Evolutionary conservation across 2,888 invertebrate species (phyloP), one percentile per base, ranked within the genome.

Genomic region (Emesis castigata): DNA sequence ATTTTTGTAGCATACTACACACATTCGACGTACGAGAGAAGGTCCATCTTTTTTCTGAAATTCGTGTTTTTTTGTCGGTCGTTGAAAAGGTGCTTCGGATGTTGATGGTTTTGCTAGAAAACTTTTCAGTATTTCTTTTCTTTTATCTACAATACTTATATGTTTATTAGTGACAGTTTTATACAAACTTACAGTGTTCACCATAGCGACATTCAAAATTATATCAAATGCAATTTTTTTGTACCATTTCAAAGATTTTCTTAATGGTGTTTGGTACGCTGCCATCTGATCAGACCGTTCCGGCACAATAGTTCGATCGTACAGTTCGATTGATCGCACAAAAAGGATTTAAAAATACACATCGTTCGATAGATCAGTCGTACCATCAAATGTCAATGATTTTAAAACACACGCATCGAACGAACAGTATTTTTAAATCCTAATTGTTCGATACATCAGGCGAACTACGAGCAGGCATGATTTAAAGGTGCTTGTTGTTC

Each of bases 1-100:
- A 31, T 81, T 81, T 62, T 83, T 84, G 72, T 83, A 83, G 73
- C 85, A 85, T 79, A 75, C 66, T 78, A 73, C 75, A 82, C 84
- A 87, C 62, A 56, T 65, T 53, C 81, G 79, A 79, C 77, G 84
- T 74, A 82, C 79, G 72, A 68, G 34, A 34, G 34, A 34, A 34
- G 34, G 9, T 1, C 34, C 34, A 9, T 34, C 31, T 75, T 82
- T 81, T 80, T 80, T 80, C 69, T 68, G 69, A 64, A 83, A 72
- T 16, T 34, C 75, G 70, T 79, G 81, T 61, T 44, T 75, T 80
- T 70, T 81, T 73, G 66, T 70, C 64, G 53, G 68, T 65, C 75
- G 69, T 39, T 68, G 70, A 39, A 56, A 75, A 73, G 72, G 69
- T 65, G 73, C 65, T 79, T 66, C 69, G 66, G 68, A 44, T 72